Base-by-base conservation (phyloP, 2,888 invertebrate genomes). In the Halictus ligatus region DNA sequence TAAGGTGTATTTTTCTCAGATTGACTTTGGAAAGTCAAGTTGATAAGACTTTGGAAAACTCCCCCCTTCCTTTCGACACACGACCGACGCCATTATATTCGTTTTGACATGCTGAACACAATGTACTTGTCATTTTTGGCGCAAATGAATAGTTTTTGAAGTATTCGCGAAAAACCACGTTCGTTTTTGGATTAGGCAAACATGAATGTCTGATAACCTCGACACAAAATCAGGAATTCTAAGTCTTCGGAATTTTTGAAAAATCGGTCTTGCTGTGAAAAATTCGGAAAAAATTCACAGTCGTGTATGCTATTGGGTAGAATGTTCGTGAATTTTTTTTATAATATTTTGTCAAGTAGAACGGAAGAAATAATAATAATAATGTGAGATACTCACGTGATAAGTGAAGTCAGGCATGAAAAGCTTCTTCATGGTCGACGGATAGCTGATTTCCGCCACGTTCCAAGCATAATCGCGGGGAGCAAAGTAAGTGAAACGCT, bases 401-500 rank as follows among this genome's bases (percentile, higher is more conserved):
- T 98, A 98, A 86, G 97, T 96, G 94, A 96, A 98, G 88, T 97
- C 97, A 86, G 97, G 96, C 97, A 97, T 97, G 93, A 98, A 98
- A 72, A 99, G 96, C 93, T 98, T 98, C 95, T 98, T 98, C 95
- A 97, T 97, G 21, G 97, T 97, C 7, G 98, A 98, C 10, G 98
- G 98, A 92, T 97, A 97, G 89, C 96, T 96, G 80, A 97, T 96
- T 94, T 97, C 96, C 90, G 98, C 97, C 92, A 97, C 97, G 76
- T 97, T 96, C 99, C 99, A 99, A 78, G 98, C 99, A 93, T 97
- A 97, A 94, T 99, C 98, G 58, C 98, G 96, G 0, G 99, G 99
- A 15, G 98, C 98, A 94, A 99, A 99, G 95, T 98, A 98, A 1
- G 99, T 99, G 95, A 97, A 99, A 80, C 97, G 97, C 91, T 97